Evolutionary conservation across 1,140 invertebrate species (phyloP).

Genomic region (Zaprionus camerounensis): DNA sequence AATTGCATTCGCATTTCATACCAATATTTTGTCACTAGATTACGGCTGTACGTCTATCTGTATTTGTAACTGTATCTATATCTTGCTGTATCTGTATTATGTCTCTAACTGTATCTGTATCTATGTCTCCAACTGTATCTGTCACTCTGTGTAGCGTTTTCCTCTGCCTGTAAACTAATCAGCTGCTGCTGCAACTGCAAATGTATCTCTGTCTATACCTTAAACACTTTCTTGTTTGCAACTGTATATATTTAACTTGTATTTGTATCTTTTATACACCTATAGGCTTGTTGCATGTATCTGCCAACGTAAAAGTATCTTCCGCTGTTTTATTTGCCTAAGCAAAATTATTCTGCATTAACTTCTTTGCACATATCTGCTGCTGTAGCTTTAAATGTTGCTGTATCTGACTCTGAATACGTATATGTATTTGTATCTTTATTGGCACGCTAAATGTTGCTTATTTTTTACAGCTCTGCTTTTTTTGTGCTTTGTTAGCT

Average conservation of each 20-base stretch:
- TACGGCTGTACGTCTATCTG: neutral
- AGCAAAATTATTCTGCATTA: neutral
- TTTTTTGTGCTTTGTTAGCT: constrained; percentile 16
- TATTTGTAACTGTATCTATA: neutral
- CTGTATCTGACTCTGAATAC: neutral
- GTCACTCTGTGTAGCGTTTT: neutral
- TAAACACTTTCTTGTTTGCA: neutral
- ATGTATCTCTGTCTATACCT: neutral
- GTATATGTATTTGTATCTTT: neutral
- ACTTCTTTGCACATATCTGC: neutral
- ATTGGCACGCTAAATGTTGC: neutral
- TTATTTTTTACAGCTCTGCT: neutral
- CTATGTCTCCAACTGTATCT: neutral
- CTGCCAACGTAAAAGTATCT: neutral
- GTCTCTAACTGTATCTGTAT: too few relatives aligned
- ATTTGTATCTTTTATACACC: neutral
- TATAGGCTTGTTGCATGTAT: neutral
- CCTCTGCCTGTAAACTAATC: neutral
- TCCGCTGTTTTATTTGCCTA: neutral
- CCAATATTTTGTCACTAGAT: constrained; percentile 14
- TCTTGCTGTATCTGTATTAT: neutral
- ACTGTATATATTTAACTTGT: neutral
- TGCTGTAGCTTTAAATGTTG: neutral
- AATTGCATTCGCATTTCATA: constrained; percentile 40
- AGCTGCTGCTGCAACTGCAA: neutral